A percentile compares a stretch with the other conserved stretches of the same genome.
Conservation (phyloP, 2,797 vertebrate genomes). For the Poecile montanus region DNA sequence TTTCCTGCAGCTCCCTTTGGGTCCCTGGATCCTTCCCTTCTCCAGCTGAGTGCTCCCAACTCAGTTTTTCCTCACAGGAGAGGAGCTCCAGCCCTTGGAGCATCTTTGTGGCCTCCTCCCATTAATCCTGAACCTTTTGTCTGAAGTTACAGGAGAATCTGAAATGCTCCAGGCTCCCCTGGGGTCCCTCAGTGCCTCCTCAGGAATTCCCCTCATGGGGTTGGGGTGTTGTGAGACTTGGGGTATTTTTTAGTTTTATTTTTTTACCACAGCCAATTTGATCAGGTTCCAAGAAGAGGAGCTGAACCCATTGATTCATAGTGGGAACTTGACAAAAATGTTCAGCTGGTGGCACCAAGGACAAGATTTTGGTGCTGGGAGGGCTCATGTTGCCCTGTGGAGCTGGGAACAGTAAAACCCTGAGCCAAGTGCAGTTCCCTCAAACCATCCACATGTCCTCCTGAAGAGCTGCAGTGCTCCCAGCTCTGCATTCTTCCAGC, state of each 20-base stretch:
- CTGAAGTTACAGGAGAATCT: neutral
- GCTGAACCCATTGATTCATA: neutral
- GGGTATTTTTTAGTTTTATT: neutral
- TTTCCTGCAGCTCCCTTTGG: too few relatives aligned
- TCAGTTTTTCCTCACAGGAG: neutral
- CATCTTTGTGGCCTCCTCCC: neutral
- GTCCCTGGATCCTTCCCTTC: neutral
- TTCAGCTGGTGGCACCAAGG: neutral
- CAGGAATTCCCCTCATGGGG: neutral
- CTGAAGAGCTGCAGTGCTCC: neutral
- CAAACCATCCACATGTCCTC: accelerated
- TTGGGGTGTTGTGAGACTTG: neutral
- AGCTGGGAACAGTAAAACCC: neutral
- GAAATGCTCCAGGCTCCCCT: neutral
- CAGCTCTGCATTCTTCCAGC: neutral
- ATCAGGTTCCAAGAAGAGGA: neutral
- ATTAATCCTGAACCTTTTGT: neutral
- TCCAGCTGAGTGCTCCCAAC: neutral
- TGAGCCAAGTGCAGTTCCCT: neutral
- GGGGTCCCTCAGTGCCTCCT: neutral
- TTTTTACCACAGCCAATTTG: neutral
- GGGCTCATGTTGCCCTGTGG: accelerated
- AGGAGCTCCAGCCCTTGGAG: neutral
- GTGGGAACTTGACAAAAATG: neutral
- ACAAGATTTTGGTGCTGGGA: neutral